Evolutionary conservation across 37 sponge, comb jelly and placozoan genomes (phyloP), one percentile per base, ranked within the genome.

Genomic region (Halichondria panicea): DNA sequence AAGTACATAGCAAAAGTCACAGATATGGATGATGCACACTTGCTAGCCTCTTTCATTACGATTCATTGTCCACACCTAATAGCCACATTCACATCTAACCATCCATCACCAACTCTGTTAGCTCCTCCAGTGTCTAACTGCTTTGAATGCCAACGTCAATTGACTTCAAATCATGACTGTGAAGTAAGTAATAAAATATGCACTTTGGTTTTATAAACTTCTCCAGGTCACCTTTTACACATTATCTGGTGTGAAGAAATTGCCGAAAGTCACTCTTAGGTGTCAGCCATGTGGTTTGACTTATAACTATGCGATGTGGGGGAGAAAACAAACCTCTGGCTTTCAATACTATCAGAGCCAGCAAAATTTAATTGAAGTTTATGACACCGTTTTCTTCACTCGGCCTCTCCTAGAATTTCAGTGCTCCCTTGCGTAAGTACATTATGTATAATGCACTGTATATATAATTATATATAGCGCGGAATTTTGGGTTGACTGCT

Each of bases 401-500:
- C 11, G 66, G 42, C 9, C 12, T 8, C 42, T 65, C 8, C 36
- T 65, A 13, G 66, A 65, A 33, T 65, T 65, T 11, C 66, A 65
- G 66, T 65, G 66, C 40, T 65, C 66, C 9, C 66, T 65, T 65
- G 66, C 66, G 66, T 65, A 34, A 65, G 66, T 58, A 58, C 34
- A 34, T n/a, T n/a, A n/a, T n/a, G n/a, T n/a, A n/a, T n/a, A n/a
- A n/a, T n/a, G n/a, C n/a, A n/a, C n/a, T n/a, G n/a, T n/a, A n/a
- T n/a, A n/a, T n/a, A n/a, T n/a, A n/a, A n/a, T n/a, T n/a, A n/a
- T n/a, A n/a, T n/a, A n/a, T n/a, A n/a, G n/a, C n/a, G n/a, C n/a
- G n/a, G n/a, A n/a, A n/a, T n/a, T n/a, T n/a, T n/a, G n/a, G n/a
- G n/a, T n/a, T n/a, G n/a, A n/a, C n/a, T n/a, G n/a, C n/a, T n/a